Evolutionary conservation across 2,888 invertebrate species (phyloP), one percentile per base, ranked within the genome.

Genomic region (Brenthis daphne): DNA sequence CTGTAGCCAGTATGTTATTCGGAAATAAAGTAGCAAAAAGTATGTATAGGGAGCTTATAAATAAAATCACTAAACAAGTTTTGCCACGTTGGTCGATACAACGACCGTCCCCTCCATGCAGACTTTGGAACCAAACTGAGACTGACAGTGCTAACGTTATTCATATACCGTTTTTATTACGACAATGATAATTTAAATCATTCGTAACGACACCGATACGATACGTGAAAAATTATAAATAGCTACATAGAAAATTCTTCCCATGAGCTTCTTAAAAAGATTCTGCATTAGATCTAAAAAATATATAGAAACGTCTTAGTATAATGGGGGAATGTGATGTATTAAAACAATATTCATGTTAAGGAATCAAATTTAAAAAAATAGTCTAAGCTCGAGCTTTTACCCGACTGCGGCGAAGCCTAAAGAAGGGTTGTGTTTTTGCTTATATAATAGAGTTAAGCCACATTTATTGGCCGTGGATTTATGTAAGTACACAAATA

Each of bases 21-120:
- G 12, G 12, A 29, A 29, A 14, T 13, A 3, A 33, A 50, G 16
- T n/a, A 50, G 29, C 24, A 47, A 60, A 29, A 29, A 60, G 47
- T 60, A 53, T 13, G 37, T 43, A 43, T 11, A 37, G 20, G 13
- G 20, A 54, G 20, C 20, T 53, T 63, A 37, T 54, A 20, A 24
- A 11, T 37, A 54, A 11, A 43, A 43, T 43, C 37, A 54, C 33
- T 14, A 55, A 65, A 68, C 68, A 20, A 60, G 64, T 65, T 65
- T 13, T 8, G 58, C 65, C 55, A 65, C 67, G 55, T 48, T 54
- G 58, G 8, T n/a, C 12, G 14, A 51, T 61, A 67, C 58, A 55
- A 67, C 64, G 20, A 47, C 14, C 57, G 68, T 64, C 64, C 68
- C 65, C 68, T 65, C 50, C 64, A 56, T 51, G 50, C 43, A n/a